Percentiles rank a stretch among this genome's conserved stretches.
Evolutionary conservation across 2,113 vertebrate genomes (phyloP).

Genomic region (Nothocercus nigrocapillus): DNA sequence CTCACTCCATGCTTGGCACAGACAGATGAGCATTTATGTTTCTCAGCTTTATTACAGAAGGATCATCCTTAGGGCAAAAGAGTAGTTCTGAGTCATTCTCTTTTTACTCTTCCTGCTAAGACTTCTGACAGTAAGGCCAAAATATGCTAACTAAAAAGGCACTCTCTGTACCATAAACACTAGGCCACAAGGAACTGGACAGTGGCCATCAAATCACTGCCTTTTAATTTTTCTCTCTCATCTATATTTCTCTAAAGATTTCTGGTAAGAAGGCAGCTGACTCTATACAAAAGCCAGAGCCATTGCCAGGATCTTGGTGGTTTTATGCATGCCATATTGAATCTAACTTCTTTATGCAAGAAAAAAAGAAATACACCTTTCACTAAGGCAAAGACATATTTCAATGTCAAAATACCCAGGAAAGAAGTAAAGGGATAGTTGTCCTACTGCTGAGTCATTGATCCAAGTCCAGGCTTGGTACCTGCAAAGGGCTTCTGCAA

Average conservation of each 20-base stretch:
- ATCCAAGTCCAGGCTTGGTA: neutral
- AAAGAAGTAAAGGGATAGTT: neutral
- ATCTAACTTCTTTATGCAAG: slow-evolving; percentile 31
- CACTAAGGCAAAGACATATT: slow-evolving; percentile 5
- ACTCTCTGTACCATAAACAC: slow-evolving; percentile 71
- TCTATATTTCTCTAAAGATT: slow-evolving; percentile 69
- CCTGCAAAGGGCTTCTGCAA: neutral
- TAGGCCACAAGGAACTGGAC: slow-evolving; percentile 67
- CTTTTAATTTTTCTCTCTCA: slow-evolving; percentile 65
- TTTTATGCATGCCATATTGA: slow-evolving; percentile 48
- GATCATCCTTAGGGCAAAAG: slow-evolving; percentile 54
- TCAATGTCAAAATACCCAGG: neutral
- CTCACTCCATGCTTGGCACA: slow-evolving; percentile 45
- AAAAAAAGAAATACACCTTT: neutral
- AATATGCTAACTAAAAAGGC: slow-evolving; percentile 64
- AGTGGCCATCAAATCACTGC: slow-evolving; percentile 65
- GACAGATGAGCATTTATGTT: slow-evolving; percentile 50
- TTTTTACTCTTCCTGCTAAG: slow-evolving; percentile 57
- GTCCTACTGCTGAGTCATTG: neutral
- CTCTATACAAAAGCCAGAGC: slow-evolving; percentile 63
- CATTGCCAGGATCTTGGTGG: slow-evolving; percentile 62
- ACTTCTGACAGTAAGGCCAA: slow-evolving; percentile 55
- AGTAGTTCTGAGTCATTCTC: slow-evolving; percentile 56
- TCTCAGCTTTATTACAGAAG: slow-evolving; percentile 51
- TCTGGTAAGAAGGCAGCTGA: slow-evolving; percentile 72